phyloP scores from a whole-genome alignment of 2,797 vertebrate genomes.

The Aplochiton taeniatus region DNA sequence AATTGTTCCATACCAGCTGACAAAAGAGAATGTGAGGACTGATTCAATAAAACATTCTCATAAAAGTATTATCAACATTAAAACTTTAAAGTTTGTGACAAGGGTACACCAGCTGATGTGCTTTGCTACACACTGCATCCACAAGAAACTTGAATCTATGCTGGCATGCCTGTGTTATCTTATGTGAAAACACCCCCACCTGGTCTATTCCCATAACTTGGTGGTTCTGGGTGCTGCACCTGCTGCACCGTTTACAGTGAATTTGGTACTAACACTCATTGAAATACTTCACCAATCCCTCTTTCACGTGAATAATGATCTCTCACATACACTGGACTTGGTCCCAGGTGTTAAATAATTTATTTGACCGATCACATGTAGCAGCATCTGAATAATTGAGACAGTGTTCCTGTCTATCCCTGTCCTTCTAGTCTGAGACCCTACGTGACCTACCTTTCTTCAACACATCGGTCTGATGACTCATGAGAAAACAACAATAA shows the following conservation, averaged over 20 bases:
- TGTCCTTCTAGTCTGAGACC: conserved; percentile 11
- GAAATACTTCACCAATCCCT: not conserved
- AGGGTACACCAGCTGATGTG: no score
- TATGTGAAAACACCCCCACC: conserved; percentile 33
- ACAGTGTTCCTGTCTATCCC: not conserved
- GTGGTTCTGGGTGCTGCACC: conserved; percentile 7
- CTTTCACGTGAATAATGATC: conserved; percentile 14
- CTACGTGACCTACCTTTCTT: conserved; percentile 16
- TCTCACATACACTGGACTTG: not conserved
- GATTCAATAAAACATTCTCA: no score
- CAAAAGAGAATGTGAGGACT: no score
- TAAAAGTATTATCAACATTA: no score
- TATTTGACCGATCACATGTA: conserved; percentile 43
- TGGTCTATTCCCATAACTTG: conserved; percentile 44
- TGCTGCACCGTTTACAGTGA: not conserved
- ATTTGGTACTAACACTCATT: not conserved
- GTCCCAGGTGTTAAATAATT: conserved; percentile 52
- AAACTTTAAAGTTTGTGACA: no score
- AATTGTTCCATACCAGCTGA: no score
- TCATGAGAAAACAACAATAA: not conserved
- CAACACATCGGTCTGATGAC: not conserved
- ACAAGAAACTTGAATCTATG: no score
- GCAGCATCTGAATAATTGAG: conserved; percentile 23
- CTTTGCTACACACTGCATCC: no score
- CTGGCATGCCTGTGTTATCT: no score